These are phyloP conservation scores for Balearica regulorum DNA, from an alignment of 2,797 vertebrate genomes.

Conservation along the genomic window DNA sequence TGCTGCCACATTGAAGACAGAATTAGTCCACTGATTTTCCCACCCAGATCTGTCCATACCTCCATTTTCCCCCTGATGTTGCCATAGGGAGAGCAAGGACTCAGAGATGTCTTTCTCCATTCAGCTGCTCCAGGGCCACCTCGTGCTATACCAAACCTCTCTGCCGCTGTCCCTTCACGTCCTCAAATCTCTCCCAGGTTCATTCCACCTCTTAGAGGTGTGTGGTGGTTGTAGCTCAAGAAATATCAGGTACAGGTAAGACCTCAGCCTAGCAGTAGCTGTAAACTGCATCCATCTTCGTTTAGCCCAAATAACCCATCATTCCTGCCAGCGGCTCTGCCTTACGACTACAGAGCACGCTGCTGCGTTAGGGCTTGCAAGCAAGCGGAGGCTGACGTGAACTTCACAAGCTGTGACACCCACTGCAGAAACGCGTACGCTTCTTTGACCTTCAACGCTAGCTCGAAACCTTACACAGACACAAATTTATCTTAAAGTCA, in stretches of 20 bases:
- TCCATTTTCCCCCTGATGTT: neutral
- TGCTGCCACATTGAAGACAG: neutral
- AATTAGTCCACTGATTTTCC: neutral
- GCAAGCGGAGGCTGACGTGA: neutral
- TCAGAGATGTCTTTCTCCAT: neutral
- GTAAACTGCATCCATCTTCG: neutral
- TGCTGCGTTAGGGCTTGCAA: neutral
- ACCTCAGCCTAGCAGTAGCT: neutral
- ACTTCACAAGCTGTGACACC: conserved; percentile 5
- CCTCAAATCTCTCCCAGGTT: neutral
- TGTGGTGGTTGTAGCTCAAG: neutral
- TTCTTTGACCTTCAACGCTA: neutral
- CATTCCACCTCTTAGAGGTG: neutral
- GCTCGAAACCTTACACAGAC: neutral
- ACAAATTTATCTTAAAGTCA: conserved; percentile 19
- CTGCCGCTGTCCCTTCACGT: accelerated
- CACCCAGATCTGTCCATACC: neutral
- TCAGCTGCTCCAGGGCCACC: neutral
- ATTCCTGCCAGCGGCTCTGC: neutral
- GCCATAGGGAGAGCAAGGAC: neutral
- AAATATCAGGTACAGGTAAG: neutral
- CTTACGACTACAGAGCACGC: neutral
- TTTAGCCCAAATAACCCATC: neutral
- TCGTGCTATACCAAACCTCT: neutral
- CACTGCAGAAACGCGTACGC: neutral